Evolutionary conservation across 2,113 vertebrate genomes (phyloP), one percentile per base, ranked within the genome.

Genomic region (Platycercus adscitus): DNA sequence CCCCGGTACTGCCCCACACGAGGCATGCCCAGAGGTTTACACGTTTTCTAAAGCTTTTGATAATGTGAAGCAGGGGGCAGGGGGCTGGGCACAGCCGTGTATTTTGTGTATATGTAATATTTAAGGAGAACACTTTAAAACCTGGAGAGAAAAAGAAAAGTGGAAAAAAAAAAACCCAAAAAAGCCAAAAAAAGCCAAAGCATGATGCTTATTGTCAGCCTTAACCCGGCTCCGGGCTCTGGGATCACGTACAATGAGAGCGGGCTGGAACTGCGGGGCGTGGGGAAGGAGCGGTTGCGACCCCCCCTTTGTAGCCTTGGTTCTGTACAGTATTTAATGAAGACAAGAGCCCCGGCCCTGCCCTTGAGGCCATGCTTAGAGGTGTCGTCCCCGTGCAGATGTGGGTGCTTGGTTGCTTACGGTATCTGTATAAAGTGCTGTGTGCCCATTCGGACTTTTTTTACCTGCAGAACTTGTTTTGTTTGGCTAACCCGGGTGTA

Each of bases 131-230:
- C 96, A 86, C 97, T 92, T 81, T 90, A 94, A 96, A 97, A 96
- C 95, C 91, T 96, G 94, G 81, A 90, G 52, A 10, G 4, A 7
- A 11, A 97, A 96, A 95, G 95, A 96, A 75, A 20, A 95, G 84
- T 84, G 46, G 91, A 96, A 98, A 49, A 49, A 49, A 33, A 55
- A 33, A 88, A 94, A 65, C 31, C 26, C 13, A 4, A 25, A 52
- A 50, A 50, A 52, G 8, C 69, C 94, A 52, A 94, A 97, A 95
- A 95, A 98, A 99, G 99, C 99, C 99, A 99, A 99, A 99, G 99
- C 99, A 99, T 99, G 99, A 98, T 98, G 98, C 98, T 98, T 98
- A 98, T 98, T 98, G 97, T 98, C 98, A 98, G 98, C 99, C 98
- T 98, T 97, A 97, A 97, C 97, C 79, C 93, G 98, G 98, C 98